Percentiles rank a stretch among this genome's conserved stretches.
Conservation (phyloP, 1,140 invertebrate genomes). For the Pseudoatta argentina region DNA sequence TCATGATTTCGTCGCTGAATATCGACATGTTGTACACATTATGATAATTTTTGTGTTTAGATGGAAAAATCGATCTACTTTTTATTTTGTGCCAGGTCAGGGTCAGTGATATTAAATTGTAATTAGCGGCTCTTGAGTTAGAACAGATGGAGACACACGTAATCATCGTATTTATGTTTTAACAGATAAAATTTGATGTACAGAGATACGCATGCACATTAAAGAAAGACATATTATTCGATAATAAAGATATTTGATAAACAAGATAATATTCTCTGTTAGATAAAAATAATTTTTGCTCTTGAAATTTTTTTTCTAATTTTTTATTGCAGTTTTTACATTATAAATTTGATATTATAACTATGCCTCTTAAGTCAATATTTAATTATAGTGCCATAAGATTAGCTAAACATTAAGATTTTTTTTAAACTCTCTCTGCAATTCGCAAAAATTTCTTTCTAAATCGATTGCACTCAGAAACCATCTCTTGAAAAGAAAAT, state of each 20-base stretch:
- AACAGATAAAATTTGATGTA: not conserved
- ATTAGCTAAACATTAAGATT: too few relatives aligned
- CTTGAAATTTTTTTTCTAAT: not conserved
- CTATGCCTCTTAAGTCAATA: not conserved
- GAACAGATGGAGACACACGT: not conserved
- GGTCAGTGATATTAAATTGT: conserved; percentile 17
- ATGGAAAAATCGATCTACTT: conserved; percentile 4
- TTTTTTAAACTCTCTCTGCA: not conserved
- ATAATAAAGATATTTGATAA: not conserved
- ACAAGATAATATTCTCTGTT: not conserved
- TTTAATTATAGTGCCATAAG: not conserved
- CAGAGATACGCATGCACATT: not conserved
- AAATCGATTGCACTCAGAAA: not conserved
- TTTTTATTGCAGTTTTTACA: not conserved
- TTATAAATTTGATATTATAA: not conserved
- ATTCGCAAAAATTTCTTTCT: not conserved
- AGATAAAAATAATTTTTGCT: not conserved
- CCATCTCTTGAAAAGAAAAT: not conserved
- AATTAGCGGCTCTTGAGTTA: conserved; percentile 16
- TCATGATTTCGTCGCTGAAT: conserved; percentile 69
- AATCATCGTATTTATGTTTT: not conserved
- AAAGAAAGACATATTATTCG: not conserved
- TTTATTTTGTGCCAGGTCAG: not conserved
- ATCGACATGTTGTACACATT: conserved; percentile 54
- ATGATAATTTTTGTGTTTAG: conserved; percentile 77